Evolutionary conservation across 2,888 invertebrate genomes (phyloP).

Genomic region (Diploptera punctata): DNA sequence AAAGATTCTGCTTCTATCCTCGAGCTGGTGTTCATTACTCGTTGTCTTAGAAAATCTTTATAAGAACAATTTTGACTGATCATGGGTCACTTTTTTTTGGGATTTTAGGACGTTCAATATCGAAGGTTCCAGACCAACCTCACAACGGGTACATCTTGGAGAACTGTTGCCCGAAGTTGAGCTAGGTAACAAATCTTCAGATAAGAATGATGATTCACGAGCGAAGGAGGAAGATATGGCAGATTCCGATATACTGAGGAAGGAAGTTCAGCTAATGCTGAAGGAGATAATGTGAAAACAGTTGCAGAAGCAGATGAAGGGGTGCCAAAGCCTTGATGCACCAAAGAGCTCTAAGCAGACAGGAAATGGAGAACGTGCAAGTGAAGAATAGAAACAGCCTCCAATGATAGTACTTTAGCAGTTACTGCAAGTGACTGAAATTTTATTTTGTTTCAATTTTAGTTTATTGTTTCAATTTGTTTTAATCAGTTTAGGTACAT

Average conservation of each 20-base stretch:
- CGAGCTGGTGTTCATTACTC: too few relatives aligned
- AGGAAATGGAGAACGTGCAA: background rate
- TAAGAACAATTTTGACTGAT: too few relatives aligned
- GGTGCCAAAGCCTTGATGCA: slow-evolving; percentile 18
- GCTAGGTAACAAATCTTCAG: slow-evolving; percentile 61
- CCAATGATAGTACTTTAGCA: background rate
- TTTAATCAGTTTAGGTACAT: too few relatives aligned
- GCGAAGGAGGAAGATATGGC: slow-evolving; percentile 62
- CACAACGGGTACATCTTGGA: too few relatives aligned
- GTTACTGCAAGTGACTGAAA: background rate
- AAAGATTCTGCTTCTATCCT: too few relatives aligned
- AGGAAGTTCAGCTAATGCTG: slow-evolving; percentile 48
- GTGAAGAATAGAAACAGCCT: slow-evolving; percentile 8
- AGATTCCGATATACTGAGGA: slow-evolving; percentile 72
- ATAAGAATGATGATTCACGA: slow-evolving; percentile 72
- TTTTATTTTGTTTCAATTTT: too few relatives aligned
- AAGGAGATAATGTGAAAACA: slow-evolving; percentile 13
- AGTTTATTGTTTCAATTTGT: too few relatives aligned
- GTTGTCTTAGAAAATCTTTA: too few relatives aligned
- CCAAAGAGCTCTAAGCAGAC: background rate
- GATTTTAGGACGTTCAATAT: too few relatives aligned
- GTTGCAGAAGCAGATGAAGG: slow-evolving; percentile 21
- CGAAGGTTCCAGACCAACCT: too few relatives aligned
- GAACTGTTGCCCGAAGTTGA: slow-evolving; percentile 68
- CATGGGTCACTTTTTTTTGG: too few relatives aligned